Conservation (phyloP, 2,888 invertebrate species). For the Microplitis deprimator region DNA sequence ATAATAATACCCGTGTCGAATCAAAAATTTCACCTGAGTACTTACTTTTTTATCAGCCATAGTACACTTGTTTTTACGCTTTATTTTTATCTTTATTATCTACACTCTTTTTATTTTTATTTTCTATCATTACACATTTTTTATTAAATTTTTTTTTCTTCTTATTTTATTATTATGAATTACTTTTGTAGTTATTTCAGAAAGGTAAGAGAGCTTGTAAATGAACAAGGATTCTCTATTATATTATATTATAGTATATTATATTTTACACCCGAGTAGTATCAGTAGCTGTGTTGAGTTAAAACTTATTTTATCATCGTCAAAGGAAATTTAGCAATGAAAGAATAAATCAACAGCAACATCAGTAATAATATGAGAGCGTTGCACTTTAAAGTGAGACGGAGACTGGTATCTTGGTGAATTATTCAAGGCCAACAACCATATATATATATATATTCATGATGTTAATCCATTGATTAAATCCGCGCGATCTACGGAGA, state of each 20-base stretch:
- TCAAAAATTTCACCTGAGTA: constrained; percentile 57
- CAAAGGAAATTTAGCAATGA: neutral
- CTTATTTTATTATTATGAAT: neutral
- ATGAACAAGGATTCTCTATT: neutral
- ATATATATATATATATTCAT: constrained; percentile 10
- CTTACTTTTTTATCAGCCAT: neutral
- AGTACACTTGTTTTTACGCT: constrained; percentile 22
- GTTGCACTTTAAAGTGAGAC: constrained; percentile 16
- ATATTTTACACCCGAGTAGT: neutral
- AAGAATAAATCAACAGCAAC: constrained; percentile 9
- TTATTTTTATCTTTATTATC: constrained; percentile 35
- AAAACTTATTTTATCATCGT: constrained; percentile 1
- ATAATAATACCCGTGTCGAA: constrained; percentile 64
- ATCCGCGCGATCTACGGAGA: constrained; percentile 34
- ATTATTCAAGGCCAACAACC: constrained; percentile 19
- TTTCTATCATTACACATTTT: constrained; percentile 25
- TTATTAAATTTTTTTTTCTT: neutral
- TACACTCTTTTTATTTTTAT: constrained; percentile 35
- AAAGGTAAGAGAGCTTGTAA: neutral
- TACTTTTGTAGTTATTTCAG: neutral
- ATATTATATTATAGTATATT: neutral
- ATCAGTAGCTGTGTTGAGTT: neutral
- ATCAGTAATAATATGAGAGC: constrained; percentile 11
- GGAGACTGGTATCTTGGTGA: constrained; percentile 19
- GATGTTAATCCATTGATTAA: constrained; percentile 43